phyloP scores from a whole-genome alignment of 2,888 invertebrate genomes.

The Spisula solida region DNA sequence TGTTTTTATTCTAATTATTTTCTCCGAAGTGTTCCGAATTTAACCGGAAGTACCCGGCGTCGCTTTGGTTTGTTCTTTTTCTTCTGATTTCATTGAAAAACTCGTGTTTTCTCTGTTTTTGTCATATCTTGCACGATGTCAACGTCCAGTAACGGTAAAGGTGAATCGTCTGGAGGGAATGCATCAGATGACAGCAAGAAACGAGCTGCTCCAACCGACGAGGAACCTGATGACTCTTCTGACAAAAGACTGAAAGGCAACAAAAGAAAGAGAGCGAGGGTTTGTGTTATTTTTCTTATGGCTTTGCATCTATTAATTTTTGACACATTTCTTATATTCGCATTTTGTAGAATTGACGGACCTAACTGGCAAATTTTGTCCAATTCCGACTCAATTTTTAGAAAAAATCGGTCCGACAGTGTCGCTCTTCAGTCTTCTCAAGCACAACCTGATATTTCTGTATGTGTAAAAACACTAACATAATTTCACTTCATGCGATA shows the following conservation, averaged over 20 bases:
- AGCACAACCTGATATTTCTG: no score
- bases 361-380: no score
- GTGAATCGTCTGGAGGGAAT: conserved; percentile 53
- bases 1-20: not conserved
- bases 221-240: conserved; percentile 63
- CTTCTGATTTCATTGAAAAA: not conserved
- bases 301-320: no score
- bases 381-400: no score
- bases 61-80: not conserved
- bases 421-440: no score
- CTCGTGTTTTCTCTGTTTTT: not conserved
- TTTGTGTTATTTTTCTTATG: conserved; percentile 5
- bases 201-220: conserved; percentile 62
- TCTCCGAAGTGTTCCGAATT: not conserved
- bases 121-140: conserved; percentile 46
- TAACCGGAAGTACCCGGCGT: conserved; percentile 15
- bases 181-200: conserved; percentile 64
- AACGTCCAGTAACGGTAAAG: conserved; percentile 42
- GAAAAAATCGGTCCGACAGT: no score
- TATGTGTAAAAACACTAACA: no score
- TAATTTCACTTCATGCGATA: no score
- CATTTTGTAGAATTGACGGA: no score
- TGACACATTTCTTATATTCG: no score
- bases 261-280: conserved; percentile 46
- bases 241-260: conserved; percentile 62